Evolutionary conservation across 2,113 vertebrate genomes (phyloP).

Genomic region (Brachyistius frenatus): DNA sequence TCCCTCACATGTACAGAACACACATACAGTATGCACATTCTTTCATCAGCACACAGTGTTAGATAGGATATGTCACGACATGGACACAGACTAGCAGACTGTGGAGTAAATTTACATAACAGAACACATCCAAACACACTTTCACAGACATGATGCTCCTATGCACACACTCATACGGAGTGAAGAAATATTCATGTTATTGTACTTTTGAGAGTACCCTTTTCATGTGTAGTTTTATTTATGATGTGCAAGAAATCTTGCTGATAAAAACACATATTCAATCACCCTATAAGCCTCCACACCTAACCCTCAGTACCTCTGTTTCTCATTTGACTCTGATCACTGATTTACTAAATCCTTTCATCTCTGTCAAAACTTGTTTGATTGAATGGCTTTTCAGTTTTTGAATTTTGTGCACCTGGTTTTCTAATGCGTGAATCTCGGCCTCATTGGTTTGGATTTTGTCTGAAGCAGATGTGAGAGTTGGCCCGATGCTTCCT

Average conservation of each 20-base stretch:
- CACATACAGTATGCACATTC: not conserved
- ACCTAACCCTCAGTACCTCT: conserved; percentile 12
- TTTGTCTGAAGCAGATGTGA: not conserved
- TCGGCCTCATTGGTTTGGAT: not conserved
- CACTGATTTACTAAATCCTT: conserved; percentile 13
- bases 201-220: not conserved
- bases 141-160: not conserved
- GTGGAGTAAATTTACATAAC: not conserved
- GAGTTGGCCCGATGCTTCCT: conserved; percentile 1
- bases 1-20: not conserved
- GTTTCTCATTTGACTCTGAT: conserved; percentile 22
- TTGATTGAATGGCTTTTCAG: not conserved
- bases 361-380: conserved; percentile 21
- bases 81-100: not conserved
- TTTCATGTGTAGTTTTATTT: conserved; percentile 10
- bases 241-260: conserved; percentile 7
- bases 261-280: conserved; percentile 46
- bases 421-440: not conserved
- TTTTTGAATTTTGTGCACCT: not conserved
- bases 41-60: not conserved
- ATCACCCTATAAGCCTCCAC: conserved; percentile 24
- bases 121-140: not conserved
- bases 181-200: not conserved
- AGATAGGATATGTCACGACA: conserved; percentile 5
- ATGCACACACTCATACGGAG: conserved; percentile 1